Percentiles rank a stretch among this genome's conserved stretches.
These are phyloP conservation scores for Melanaphis sacchari DNA, from an alignment of 1,140 invertebrate genomes.

Conservation along the genomic window DNA sequence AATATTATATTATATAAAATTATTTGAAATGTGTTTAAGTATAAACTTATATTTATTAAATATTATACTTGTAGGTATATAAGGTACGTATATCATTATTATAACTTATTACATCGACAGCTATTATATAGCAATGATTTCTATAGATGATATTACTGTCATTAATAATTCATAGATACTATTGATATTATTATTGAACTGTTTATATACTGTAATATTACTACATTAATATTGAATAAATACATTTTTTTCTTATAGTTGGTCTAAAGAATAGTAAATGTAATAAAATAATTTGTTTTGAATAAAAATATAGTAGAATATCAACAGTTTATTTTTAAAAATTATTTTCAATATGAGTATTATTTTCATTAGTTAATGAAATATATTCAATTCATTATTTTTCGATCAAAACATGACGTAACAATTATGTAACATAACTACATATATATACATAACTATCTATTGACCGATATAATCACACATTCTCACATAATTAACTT, in stretches of 20 bases:
- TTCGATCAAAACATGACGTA: background rate
- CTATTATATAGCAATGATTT: background rate
- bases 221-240: background rate
- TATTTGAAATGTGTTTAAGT: background rate
- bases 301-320: background rate
- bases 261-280: background rate
- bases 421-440: no score
- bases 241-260: background rate
- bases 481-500: no score
- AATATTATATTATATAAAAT: background rate
- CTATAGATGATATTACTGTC: background rate
- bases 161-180: slow-evolving; percentile 9
- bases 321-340: background rate
- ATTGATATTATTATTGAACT: background rate
- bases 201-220: background rate
- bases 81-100: background rate
- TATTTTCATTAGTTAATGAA: background rate
- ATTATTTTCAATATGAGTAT: fast-evolving
- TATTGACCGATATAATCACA: no score
- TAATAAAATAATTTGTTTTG: background rate
- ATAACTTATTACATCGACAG: background rate
- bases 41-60: background rate
- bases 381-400: background rate
- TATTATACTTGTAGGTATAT: background rate
- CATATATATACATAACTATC: no score